These are phyloP conservation scores for Xiphydria camelus DNA, from an alignment of 2,888 invertebrate species.

Conservation along the genomic window DNA sequence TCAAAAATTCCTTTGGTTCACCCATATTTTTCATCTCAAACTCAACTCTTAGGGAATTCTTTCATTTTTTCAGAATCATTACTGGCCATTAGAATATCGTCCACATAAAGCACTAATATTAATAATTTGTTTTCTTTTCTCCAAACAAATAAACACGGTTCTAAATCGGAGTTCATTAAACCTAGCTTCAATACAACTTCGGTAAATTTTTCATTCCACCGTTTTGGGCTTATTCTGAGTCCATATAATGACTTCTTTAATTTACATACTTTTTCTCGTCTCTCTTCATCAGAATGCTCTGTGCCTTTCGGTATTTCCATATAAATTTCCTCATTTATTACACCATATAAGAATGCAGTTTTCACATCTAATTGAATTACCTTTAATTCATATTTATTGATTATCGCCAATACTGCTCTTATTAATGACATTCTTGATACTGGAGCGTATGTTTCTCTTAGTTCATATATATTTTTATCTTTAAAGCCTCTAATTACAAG, in stretches of 20 bases:
- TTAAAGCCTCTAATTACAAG: constrained; percentile 5
- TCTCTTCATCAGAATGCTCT: not conserved
- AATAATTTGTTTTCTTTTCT: constrained; percentile 6
- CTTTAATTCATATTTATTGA: not conserved
- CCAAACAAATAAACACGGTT: constrained; percentile 24
- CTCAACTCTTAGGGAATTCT: constrained; percentile 12
- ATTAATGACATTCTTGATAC: constrained; percentile 3
- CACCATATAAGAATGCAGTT: constrained; percentile 7
- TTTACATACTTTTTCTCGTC: constrained; percentile 15
- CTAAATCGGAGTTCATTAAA: constrained; percentile 10
- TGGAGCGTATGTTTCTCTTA: constrained; percentile 17
- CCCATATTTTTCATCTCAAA: constrained; percentile 22
- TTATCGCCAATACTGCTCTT: constrained; percentile 6
- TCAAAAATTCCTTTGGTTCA: constrained; percentile 16
- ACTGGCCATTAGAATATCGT: constrained; percentile 20
- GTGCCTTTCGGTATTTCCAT: constrained; percentile 13
- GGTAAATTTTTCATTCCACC: constrained; percentile 24
- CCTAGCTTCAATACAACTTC: constrained; percentile 13
- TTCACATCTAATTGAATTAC: constrained; percentile 7
- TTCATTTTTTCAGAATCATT: constrained; percentile 13
- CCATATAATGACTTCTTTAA: constrained; percentile 25
- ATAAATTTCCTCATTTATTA: not conserved
- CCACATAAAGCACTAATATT: constrained; percentile 20
- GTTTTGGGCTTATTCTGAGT: constrained; percentile 22
- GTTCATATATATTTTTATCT: not conserved